Evolutionary conservation across 2,113 vertebrate genomes (phyloP).

Genomic region (Serilophus lunatus): DNA sequence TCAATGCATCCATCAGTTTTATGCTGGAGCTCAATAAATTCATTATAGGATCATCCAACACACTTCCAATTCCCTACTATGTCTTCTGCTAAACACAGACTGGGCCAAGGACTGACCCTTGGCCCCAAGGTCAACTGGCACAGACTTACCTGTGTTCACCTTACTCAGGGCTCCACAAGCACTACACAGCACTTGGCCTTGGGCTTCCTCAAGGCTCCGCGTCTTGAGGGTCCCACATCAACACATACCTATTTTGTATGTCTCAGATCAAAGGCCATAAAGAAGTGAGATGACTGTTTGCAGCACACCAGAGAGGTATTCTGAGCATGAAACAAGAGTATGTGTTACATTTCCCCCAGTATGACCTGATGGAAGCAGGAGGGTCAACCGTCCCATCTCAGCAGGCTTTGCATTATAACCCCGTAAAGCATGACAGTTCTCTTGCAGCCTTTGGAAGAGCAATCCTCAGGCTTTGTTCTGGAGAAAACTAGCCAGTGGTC

Average conservation of each 20-base stretch:
- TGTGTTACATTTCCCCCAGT: background rate
- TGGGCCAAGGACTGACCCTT: background rate
- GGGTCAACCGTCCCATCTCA: background rate
- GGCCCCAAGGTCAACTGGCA: background rate
- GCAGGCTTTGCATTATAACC: background rate
- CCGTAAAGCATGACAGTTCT: background rate
- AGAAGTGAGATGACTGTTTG: background rate
- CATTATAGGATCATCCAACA: background rate
- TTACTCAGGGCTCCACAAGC: background rate
- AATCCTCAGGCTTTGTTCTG: background rate
- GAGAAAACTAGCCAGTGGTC: background rate
- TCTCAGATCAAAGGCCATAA: conserved; percentile 48
- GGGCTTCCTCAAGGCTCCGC: background rate
- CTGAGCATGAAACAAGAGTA: background rate
- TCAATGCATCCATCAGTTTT: background rate
- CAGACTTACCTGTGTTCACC: background rate
- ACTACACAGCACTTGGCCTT: background rate
- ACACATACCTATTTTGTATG: background rate
- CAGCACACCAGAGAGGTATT: background rate
- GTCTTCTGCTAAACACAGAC: background rate
- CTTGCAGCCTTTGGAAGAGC: background rate
- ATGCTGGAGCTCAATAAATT: background rate
- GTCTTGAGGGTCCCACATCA: background rate
- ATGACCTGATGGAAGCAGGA: conserved; percentile 3
- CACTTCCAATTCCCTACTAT: background rate